These are phyloP conservation scores for Nineta flava DNA, from an alignment of 2,888 invertebrate genomes.

Conservation along the genomic window DNA sequence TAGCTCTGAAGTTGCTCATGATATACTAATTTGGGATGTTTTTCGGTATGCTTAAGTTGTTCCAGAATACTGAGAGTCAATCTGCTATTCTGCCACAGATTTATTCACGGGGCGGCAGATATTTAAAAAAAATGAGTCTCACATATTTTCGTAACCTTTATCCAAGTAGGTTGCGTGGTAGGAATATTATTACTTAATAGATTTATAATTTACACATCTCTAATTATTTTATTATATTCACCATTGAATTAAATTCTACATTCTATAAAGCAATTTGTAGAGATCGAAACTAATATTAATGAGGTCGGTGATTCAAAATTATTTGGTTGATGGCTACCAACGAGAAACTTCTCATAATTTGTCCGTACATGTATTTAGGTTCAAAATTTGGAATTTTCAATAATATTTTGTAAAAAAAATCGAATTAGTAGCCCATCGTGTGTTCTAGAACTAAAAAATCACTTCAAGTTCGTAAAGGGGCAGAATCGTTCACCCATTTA, in stretches of 20 bases:
- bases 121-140: slow-evolving; percentile 6
- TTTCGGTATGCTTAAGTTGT: slow-evolving; percentile 33
- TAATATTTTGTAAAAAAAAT: too few relatives aligned
- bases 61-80: slow-evolving; percentile 28
- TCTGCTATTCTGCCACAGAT: slow-evolving; percentile 24
- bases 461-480: too few relatives aligned
- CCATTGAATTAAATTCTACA: too few relatives aligned
- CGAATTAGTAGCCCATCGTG: too few relatives aligned
- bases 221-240: too few relatives aligned
- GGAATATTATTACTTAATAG: slow-evolving; percentile 18
- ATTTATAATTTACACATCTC: background rate
- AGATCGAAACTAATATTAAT: too few relatives aligned
- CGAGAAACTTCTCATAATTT: background rate
- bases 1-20: slow-evolving; percentile 14
- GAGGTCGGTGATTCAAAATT: background rate
- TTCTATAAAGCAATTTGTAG: too few relatives aligned
- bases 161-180: slow-evolving; percentile 30
- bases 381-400: too few relatives aligned
- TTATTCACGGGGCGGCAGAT: slow-evolving; percentile 4
- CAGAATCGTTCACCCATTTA: too few relatives aligned
- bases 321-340: background rate
- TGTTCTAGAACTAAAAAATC: too few relatives aligned
- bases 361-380: too few relatives aligned
- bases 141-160: slow-evolving; percentile 19
- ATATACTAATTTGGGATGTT: slow-evolving; percentile 29